Evolutionary conservation across 2,888 invertebrate species (phyloP), one percentile per base, ranked within the genome.

Genomic region (Caenorhabditis uteleia): DNA sequence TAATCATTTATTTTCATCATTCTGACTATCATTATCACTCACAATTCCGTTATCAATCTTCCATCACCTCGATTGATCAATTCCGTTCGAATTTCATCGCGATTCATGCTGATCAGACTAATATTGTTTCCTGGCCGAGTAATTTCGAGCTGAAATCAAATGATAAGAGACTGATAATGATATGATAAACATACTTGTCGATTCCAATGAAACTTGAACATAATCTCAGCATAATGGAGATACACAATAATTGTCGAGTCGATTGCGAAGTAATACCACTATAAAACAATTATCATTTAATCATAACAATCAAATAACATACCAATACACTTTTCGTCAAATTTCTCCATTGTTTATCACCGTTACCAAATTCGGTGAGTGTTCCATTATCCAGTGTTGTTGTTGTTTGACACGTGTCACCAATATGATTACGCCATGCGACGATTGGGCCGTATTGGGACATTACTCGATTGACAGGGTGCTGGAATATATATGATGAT

Each of bases 91-190:
- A 57, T 26, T 10, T 64, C 47, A 14, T 26, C 7, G 4, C 64
- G 47, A n/a, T 53, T 46, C 3, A 47, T 21, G 36, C 51, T 57
- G 10, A 64, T 42, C 45, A 64, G 27, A 3, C 53, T 47, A 6
- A 39, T 29, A 23, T 56, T 57, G n/a, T 46, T 20, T 8, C 26
- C 34, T 20, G 64, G 64, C 25, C 64, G 45, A 3, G n/a, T 7
- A 12, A 64, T 48, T 40, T 64, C 64, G 1, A 62, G 26, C 46
- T 59, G 53, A n/a, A n/a, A n/a, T n/a, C n/a, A n/a, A n/a, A n/a
- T n/a, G n/a, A n/a, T n/a, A n/a, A n/a, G n/a, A n/a, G n/a, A n/a
- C n/a, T n/a, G n/a, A n/a, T n/a, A n/a, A n/a, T n/a, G n/a, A n/a
- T n/a, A n/a, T n/a, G n/a, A n/a, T n/a, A n/a, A n/a, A n/a, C n/a